Conservation (phyloP, 2,888 invertebrate genomes). For the Eupithecia pulchellata region DNA sequence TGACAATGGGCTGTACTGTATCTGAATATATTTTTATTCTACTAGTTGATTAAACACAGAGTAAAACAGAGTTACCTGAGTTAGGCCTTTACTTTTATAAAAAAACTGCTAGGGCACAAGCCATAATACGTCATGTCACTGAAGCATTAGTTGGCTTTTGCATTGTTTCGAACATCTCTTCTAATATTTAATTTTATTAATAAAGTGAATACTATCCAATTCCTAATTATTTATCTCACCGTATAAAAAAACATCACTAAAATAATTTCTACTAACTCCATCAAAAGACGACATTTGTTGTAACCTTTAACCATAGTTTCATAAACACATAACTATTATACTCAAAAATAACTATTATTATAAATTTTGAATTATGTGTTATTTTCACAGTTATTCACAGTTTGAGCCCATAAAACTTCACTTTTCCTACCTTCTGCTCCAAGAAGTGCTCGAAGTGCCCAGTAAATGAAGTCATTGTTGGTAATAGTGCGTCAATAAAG, state of each 20-base stretch:
- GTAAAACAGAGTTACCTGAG: too few relatives aligned
- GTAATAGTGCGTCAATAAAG: constrained; percentile 70
- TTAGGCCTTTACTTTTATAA: too few relatives aligned
- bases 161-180: not conserved
- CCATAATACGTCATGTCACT: too few relatives aligned
- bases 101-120: too few relatives aligned
- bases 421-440: not conserved
- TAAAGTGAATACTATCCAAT: not conserved
- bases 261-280: not conserved
- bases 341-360: not conserved
- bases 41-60: not conserved
- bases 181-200: not conserved
- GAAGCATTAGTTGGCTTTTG: too few relatives aligned
- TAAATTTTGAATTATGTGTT: not conserved
- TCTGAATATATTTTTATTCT: not conserved
- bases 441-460: not conserved
- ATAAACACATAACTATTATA: too few relatives aligned
- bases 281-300: not conserved
- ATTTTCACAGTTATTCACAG: constrained; percentile 3
- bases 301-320: not conserved
- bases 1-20: not conserved
- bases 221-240: not conserved
- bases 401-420: not conserved
- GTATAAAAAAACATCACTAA: not conserved
- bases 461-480: constrained; percentile 50